phyloP scores from a whole-genome alignment of 2,113 vertebrate species.

The Triplophysa siluroides region DNA sequence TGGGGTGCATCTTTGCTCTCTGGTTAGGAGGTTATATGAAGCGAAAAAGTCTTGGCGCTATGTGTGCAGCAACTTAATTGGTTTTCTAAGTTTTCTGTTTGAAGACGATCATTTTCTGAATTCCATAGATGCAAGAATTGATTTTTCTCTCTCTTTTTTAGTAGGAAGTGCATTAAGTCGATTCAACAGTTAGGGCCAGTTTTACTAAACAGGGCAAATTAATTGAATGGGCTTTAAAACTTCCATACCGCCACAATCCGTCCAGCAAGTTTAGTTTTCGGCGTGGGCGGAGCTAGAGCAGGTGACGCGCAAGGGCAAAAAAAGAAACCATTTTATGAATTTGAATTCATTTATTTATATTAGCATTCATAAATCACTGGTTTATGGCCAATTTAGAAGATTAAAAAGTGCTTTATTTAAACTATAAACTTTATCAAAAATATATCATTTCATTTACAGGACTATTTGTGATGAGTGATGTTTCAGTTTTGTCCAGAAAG shows the following conservation, averaged over 20 bases:
- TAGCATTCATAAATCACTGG: too few relatives aligned
- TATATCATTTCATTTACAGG: neutral
- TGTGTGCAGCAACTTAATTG: slow-evolving; percentile 29
- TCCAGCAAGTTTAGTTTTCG: too few relatives aligned
- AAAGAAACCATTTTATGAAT: too few relatives aligned
- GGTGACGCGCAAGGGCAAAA: too few relatives aligned
- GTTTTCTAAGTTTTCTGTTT: slow-evolving; percentile 37
- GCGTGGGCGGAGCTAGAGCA: too few relatives aligned
- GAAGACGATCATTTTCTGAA: slow-evolving; percentile 16
- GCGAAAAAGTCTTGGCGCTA: slow-evolving; percentile 14
- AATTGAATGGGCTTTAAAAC: too few relatives aligned
- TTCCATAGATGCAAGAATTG: slow-evolving; percentile 20
- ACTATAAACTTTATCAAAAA: too few relatives aligned
- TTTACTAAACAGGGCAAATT: too few relatives aligned
- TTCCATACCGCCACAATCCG: too few relatives aligned
- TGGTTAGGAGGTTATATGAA: slow-evolving; percentile 32
- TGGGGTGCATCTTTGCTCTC: slow-evolving; percentile 32
- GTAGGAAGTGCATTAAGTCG: neutral
- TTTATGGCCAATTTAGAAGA: neutral
- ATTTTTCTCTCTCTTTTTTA: slow-evolving; percentile 16
- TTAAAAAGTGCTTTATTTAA: neutral
- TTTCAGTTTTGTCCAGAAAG: neutral
- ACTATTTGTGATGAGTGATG: slow-evolving; percentile 3
- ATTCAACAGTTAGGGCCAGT: neutral
- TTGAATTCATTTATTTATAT: too few relatives aligned